phyloP scores from a whole-genome alignment of 2,113 vertebrate genomes.

The Ciconia maguari region DNA sequence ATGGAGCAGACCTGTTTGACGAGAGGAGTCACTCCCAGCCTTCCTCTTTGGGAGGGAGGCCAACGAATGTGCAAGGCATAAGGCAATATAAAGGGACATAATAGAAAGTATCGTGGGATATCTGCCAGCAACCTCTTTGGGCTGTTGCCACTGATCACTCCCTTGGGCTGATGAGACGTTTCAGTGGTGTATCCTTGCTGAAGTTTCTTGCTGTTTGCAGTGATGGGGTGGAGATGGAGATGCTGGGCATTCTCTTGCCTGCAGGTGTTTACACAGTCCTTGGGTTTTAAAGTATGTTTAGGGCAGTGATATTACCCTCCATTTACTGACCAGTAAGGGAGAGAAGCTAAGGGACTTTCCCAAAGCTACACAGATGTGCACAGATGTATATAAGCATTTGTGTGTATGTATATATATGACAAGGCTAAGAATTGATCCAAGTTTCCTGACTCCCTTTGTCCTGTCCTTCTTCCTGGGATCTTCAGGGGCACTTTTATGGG shows the following conservation, averaged over 20 bases:
- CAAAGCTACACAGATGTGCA: not conserved
- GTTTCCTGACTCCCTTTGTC: not conserved
- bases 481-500: not conserved
- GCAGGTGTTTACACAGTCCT: not conserved
- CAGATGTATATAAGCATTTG: not conserved
- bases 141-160: not conserved
- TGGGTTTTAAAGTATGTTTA: not conserved
- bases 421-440: not conserved
- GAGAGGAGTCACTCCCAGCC: not conserved
- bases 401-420: fast-evolving
- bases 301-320: not conserved
- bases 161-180: not conserved
- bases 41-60: not conserved
- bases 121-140: not conserved
- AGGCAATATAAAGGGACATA: not conserved
- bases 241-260: not conserved
- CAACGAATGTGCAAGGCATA: not conserved
- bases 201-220: not conserved
- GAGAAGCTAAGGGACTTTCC: not conserved
- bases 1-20: not conserved
- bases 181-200: not conserved
- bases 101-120: not conserved
- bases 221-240: not conserved
- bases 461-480: not conserved
- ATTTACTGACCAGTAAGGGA: not conserved